Evolutionary conservation across 1,140 invertebrate genomes (phyloP), one percentile per base, ranked within the genome.

Genomic region (Laupala kohalensis): DNA sequence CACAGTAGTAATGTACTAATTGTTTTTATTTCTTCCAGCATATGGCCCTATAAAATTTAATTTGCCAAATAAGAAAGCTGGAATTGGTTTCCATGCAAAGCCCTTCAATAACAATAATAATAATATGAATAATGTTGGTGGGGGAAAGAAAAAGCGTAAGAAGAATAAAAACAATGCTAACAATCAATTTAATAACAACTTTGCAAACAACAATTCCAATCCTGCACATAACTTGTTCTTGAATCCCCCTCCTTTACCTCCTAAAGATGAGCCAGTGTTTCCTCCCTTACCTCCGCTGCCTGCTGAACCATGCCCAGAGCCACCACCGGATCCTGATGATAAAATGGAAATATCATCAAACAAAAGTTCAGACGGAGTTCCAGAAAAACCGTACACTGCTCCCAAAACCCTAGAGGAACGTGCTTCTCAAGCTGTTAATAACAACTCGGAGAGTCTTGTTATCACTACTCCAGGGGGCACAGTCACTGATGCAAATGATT

Each of bases 121-220:
- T 74, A 89, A 89, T 78, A 89, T 88, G 78, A 79, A 79, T 67
- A 87, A 83, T 73, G 87, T 84, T 72, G 86, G 84, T 66, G 83
- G 83, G 25, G 82, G 85, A 6, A 91, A 91, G 82, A 91, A 90
- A 80, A 91, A 90, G 78, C 86, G 89, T 71, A 91, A 90, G 79
- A 86, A 84, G 75, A 88, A 88, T 74, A 89, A 89, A 78, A 89
- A 88, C 78, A 79, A 80, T 67, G 80, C 82, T 84, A 84, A 78
- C 79, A 85, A 79, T 80, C 85, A 75, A 27, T 72, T 64, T 3
- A 67, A 84, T 83, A 53, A 53, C 4, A 53, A 19, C 19, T 53
- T 53, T 19, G 19, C 9, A 9, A 53, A 53, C 19, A 53, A 19
- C 37, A 4, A 75, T 84, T 62, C 83, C 83, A 3, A 82, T 83